Conservation (phyloP, 2,797 vertebrate species). For the Eupleurogrammus muticus region DNA sequence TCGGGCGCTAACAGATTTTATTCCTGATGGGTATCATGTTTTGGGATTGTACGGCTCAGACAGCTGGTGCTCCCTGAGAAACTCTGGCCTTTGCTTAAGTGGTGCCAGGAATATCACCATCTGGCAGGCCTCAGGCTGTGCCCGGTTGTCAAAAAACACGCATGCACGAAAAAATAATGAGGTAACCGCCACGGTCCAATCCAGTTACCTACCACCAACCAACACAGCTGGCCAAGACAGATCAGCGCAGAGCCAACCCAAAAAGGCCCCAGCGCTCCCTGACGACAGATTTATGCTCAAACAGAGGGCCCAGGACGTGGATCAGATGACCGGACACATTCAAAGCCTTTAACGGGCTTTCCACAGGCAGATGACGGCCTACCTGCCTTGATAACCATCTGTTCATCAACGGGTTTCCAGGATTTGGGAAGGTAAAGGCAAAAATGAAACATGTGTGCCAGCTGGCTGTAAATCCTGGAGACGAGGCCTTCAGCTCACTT, state of each 20-base stretch:
- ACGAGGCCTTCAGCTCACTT: conserved; percentile 64
- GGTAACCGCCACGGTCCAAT: conserved; percentile 58
- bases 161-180: conserved; percentile 51
- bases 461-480: conserved; percentile 62
- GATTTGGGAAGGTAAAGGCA: conserved; percentile 16
- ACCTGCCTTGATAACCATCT: conserved; percentile 30
- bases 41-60: conserved; percentile 58
- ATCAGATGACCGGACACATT: conserved; percentile 71
- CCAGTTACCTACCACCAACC: conserved; percentile 64
- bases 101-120: conserved; percentile 74
- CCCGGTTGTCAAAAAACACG: conserved; percentile 48
- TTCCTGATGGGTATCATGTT: conserved; percentile 61
- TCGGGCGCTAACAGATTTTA: conserved; percentile 49
- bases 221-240: conserved; percentile 73
- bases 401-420: conserved; percentile 32
- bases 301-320: conserved; percentile 44
- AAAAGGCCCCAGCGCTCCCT: conserved; percentile 48
- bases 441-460: conserved; percentile 35
- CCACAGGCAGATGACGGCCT: conserved; percentile 50
- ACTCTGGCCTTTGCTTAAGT: conserved; percentile 63
- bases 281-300: conserved; percentile 76
- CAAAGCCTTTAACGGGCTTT: conserved; percentile 48
- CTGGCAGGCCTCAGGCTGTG: conserved; percentile 72
- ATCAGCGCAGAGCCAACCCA: conserved; percentile 64
- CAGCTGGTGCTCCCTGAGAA: conserved; percentile 73